phyloP scores from a whole-genome alignment of 37 sponge, comb jelly and placozoan genomes.

The Agelas oroides region DNA sequence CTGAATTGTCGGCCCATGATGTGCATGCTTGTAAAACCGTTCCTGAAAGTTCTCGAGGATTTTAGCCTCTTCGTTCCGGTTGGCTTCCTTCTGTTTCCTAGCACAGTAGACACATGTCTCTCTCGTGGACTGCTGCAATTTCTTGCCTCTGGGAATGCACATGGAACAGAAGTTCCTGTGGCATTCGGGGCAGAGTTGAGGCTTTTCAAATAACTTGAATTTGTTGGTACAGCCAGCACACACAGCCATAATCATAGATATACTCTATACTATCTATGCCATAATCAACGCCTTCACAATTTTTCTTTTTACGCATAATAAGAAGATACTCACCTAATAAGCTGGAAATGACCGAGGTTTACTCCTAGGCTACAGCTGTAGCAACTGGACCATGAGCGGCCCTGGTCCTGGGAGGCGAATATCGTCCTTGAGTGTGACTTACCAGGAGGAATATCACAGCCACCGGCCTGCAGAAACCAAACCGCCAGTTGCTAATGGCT shows the following conservation, averaged over 20 bases:
- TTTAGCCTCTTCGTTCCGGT: constrained; percentile 58
- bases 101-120: constrained; percentile 66
- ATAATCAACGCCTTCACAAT: no score
- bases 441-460: not conserved
- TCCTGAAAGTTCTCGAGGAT: constrained; percentile 78
- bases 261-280: no score
- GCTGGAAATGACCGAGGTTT: no score
- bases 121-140: constrained; percentile 20
- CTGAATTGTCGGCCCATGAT: constrained; percentile 29
- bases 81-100: constrained; percentile 23
- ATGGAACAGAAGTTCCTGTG: constrained; percentile 62
- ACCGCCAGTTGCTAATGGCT: no score
- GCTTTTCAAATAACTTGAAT: constrained; percentile 68
- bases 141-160: constrained; percentile 55
- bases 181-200: constrained; percentile 64
- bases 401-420: not conserved
- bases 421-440: constrained; percentile 9
- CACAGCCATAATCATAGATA: constrained; percentile 64
- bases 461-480: not conserved
- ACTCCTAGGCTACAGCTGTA: no score
- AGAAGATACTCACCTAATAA: no score
- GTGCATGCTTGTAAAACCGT: constrained; percentile 61
- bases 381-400: no score
- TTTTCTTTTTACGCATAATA: no score
- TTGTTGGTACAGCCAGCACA: constrained; percentile 78